Percentiles rank a stretch among this genome's conserved stretches.
Evolutionary conservation across 2,797 vertebrate genomes (phyloP).

Genomic region (Heteromormyrus szaboi): DNA sequence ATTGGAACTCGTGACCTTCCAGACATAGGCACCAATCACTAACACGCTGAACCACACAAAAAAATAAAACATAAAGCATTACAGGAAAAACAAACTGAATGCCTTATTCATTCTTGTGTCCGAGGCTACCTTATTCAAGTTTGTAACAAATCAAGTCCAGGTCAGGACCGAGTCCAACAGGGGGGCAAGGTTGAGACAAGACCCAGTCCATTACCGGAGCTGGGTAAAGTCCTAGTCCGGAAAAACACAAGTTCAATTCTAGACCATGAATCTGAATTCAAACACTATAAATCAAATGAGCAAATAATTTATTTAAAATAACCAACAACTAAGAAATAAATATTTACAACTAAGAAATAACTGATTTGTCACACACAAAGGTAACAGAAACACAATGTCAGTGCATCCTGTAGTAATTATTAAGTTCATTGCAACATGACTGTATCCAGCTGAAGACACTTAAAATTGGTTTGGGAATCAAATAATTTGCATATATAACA

Average conservation of each 20-base stretch:
- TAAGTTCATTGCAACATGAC: neutral
- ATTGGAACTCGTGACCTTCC: neutral
- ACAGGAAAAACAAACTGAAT: neutral
- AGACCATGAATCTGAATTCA: neutral
- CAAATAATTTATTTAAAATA: neutral
- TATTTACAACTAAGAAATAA: neutral
- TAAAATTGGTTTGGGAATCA: neutral
- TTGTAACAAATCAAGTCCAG: neutral
- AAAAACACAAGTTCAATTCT: neutral
- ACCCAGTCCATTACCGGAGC: neutral
- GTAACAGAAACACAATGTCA: neutral
- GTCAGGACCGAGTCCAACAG: neutral
- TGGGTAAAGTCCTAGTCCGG: neutral
- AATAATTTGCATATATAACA: neutral
- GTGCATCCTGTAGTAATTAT: neutral
- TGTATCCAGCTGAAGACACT: neutral
- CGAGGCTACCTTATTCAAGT: neutral
- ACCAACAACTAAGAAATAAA: neutral
- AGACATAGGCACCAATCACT: neutral
- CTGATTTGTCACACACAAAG: neutral
- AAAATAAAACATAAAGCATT: neutral
- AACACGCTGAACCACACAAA: neutral
- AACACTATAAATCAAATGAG: neutral
- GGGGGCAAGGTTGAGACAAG: neutral
- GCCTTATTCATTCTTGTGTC: neutral